Evolutionary conservation across 2,888 invertebrate species (phyloP), one percentile per base, ranked within the genome.

Genomic region (Campoletis raptor): DNA sequence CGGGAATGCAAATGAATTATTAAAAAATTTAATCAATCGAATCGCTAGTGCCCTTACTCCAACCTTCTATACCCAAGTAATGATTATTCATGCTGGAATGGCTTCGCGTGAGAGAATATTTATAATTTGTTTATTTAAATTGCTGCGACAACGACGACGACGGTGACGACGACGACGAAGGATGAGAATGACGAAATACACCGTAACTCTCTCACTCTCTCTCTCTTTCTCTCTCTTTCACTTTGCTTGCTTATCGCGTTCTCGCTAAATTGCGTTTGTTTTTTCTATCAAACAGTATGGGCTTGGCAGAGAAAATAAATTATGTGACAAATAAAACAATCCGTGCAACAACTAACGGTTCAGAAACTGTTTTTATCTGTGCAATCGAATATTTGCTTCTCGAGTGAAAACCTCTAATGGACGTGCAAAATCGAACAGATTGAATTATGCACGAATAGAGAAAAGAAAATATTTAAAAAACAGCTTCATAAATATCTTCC

Each of bases 101-200:
- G 92, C 93, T 92, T 92, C 90, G 90, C 92, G 91, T 92, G 89
- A 90, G 91, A 92, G 93, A 94, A 94, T 94, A 94, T 94, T 94
- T 94, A 94, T 94, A 93, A 94, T 94, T 94, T 94, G 93, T 93
- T 94, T 93, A 94, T 94, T 94, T 94, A 94, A 94, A 94, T 94
- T 92, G 91, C 92, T 88, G 85, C 79, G 81, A 82, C 84, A 74
- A 81, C 72, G 85, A 70, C 74, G 57, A 42, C 81, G 64, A 72
- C 57, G 64, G 66, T 48, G 67, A 70, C 82, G 85, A 69, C 76
- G 61, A 81, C 69, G 74, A 77, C 77, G 80, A 67, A 79, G 76
- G 61, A 73, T 77, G 74, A 24, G 73, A 52, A 83, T 81, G 83
- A 73, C 78, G 83, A 67, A 67, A 54, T 45, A 54, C 74, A 7